These are phyloP conservation scores for Microtus agrestis DNA, from an alignment of 2,797 vertebrate species.

Conservation along the genomic window DNA sequence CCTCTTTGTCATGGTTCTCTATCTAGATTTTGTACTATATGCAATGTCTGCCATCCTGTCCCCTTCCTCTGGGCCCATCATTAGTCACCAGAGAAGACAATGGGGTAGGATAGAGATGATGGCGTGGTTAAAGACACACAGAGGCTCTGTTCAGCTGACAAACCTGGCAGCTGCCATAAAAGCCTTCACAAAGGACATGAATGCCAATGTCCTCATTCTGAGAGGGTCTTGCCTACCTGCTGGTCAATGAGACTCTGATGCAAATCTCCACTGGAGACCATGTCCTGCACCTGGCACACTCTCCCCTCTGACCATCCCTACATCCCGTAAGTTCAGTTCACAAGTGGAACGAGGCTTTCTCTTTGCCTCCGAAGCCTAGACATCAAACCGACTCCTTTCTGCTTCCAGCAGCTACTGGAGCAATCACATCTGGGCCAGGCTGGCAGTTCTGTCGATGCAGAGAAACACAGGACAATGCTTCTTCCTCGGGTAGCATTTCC, in stretches of 20 bases:
- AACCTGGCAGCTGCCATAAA: neutral
- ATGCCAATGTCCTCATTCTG: accelerated
- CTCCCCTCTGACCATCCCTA: neutral
- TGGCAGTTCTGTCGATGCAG: neutral
- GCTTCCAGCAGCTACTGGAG: conserved; percentile 38
- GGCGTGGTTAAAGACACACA: neutral
- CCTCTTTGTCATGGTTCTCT: neutral
- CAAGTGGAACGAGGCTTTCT: conserved; percentile 45
- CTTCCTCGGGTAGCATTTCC: neutral
- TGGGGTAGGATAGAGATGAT: neutral
- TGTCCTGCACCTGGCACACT: neutral
- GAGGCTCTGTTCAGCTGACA: neutral
- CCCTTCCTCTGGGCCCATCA: neutral
- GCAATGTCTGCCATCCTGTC: neutral
- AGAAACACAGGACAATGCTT: neutral
- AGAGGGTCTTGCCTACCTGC: neutral
- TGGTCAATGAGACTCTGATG: neutral
- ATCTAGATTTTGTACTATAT: neutral
- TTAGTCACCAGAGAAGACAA: conserved; percentile 15
- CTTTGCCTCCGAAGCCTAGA: conserved; percentile 56
- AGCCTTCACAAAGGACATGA: neutral
- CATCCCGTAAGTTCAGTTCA: neutral
- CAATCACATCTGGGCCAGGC: conserved; percentile 31
- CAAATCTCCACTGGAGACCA: neutral
- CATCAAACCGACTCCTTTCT: conserved; percentile 48